Conservation (phyloP, 2,888 invertebrate species). For the Amphiduros pacificus region DNA sequence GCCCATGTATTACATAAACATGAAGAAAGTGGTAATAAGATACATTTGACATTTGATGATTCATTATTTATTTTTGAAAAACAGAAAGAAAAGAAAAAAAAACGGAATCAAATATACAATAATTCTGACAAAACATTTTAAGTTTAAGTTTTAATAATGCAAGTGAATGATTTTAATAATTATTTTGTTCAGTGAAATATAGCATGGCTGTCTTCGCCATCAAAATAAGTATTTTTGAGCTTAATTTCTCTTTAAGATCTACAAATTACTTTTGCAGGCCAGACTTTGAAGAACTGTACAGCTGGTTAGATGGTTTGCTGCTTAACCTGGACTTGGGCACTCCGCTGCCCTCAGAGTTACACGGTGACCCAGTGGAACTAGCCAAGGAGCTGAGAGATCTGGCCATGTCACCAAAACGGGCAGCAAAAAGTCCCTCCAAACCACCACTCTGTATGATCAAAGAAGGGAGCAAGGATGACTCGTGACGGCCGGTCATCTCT, state of each 20-base stretch:
- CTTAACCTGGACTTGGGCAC: conserved; percentile 24
- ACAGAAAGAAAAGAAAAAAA: too few species aligned
- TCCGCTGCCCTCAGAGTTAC: conserved; percentile 15
- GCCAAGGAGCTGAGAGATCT: neutral
- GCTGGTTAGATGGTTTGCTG: conserved; percentile 22
- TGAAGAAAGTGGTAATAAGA: too few species aligned
- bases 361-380: conserved; percentile 14
- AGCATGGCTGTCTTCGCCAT: neutral
- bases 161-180: too few species aligned
- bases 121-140: neutral
- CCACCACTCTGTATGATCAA: conserved; percentile 7
- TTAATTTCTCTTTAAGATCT: neutral
- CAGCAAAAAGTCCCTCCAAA: conserved; percentile 8
- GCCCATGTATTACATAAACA: too few species aligned
- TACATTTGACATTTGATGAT: too few species aligned
- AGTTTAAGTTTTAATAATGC: too few species aligned
- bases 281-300: conserved; percentile 20
- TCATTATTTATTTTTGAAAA: neutral
- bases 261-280: conserved; percentile 22
- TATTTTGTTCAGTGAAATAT: neutral
- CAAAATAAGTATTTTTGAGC: neutral
- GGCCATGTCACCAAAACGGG: neutral
- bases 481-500: neutral
- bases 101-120: too few species aligned
- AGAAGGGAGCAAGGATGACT: conserved; percentile 6